Percentiles rank a stretch among this genome's conserved stretches.
phyloP scores from a whole-genome alignment of 2,888 invertebrate species.

The Epirrhoe alternata region DNA sequence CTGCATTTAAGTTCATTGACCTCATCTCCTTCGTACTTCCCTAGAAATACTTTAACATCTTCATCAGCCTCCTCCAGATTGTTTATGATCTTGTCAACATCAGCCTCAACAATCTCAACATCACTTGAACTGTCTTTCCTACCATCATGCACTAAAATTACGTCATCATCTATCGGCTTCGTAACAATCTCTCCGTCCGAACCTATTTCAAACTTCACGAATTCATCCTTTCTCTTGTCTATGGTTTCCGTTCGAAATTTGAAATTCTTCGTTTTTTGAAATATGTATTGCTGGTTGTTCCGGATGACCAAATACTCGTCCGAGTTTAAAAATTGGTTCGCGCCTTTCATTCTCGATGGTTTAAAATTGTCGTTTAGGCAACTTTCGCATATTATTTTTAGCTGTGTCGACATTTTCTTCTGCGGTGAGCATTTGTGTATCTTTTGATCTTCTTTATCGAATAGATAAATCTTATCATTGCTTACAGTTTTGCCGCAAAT shows the following conservation, averaged over 20 bases:
- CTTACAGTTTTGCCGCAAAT: slow-evolving; percentile 69
- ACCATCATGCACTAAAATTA: slow-evolving; percentile 61
- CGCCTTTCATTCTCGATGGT: slow-evolving; percentile 67
- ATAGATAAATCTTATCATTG: slow-evolving; percentile 73
- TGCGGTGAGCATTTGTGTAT: slow-evolving; percentile 71
- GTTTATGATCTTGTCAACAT: slow-evolving; percentile 71
- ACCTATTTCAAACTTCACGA: slow-evolving; percentile 76
- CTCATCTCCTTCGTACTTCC: slow-evolving; percentile 65
- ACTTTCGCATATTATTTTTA: slow-evolving; percentile 73
- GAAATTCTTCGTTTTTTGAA: slow-evolving; percentile 66
- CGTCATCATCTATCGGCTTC: slow-evolving; percentile 64
- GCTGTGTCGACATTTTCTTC: slow-evolving; percentile 65
- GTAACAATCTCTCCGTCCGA: slow-evolving; percentile 74
- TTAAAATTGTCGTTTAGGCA: slow-evolving; percentile 72
- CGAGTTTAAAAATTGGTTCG: slow-evolving; percentile 66
- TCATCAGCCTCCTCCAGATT: slow-evolving; percentile 79
- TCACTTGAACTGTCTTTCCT: slow-evolving; percentile 69
- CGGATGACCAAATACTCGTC: slow-evolving; percentile 77
- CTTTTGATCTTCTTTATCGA: slow-evolving; percentile 78
- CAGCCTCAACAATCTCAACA: slow-evolving; percentile 72
- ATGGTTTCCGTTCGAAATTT: slow-evolving; percentile 49
- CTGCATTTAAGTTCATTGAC: slow-evolving; percentile 71
- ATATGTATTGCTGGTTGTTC: slow-evolving; percentile 79
- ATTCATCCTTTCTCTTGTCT: slow-evolving; percentile 57
- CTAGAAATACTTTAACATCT: slow-evolving; percentile 74